Evolutionary conservation across 2,888 invertebrate species (phyloP), one percentile per base, ranked within the genome.

Genomic region (Chromoteleia sp.): DNA sequence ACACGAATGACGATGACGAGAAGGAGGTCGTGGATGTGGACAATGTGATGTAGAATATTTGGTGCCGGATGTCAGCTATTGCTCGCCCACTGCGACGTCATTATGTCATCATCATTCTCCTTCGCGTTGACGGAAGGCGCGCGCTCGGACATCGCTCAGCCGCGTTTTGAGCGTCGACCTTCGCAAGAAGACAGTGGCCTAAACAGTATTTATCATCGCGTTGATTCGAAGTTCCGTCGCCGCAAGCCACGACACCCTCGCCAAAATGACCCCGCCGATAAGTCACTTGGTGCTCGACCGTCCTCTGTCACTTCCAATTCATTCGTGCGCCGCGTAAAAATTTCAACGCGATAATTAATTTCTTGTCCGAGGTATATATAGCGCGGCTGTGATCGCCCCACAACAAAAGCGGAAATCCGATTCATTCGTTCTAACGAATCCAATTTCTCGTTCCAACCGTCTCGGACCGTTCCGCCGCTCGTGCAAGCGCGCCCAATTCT

Each of bases 401-500:
- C 12, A 50, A 58, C 19, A 12, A 61, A 59, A 71, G 8, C 68
- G 76, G 70, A 81, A 83, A 83, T 75, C 68, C 67, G 56, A 61
- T 70, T 77, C 80, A 56, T 67, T 67, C 41, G 50, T 58, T 76
- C 52, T 61, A 82, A 77, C 74, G 67, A 71, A 74, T 71, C 45
- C 80, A 83, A 78, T 75, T 74, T 77, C 67, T 54, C 74, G 41
- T 74, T 63, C 48, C 61, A 1, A 39, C 52, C 58, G 70, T 61
- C 50, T 43, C 41, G 33, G 19, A 8, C 50, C 19, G 29, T 65
- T 45, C 33, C 61, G 41, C 0, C 10, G 1, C 1, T 8, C 45
- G 82, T 52, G 76, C 65, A 67, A 85, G 84, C 80, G 85, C 79
- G 56, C 85, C 82, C 85, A 87, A 91, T 94, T 95, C 95, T 95